phyloP scores from a whole-genome alignment of 1,140 invertebrate species.

The Stegodyphus dumicola region DNA sequence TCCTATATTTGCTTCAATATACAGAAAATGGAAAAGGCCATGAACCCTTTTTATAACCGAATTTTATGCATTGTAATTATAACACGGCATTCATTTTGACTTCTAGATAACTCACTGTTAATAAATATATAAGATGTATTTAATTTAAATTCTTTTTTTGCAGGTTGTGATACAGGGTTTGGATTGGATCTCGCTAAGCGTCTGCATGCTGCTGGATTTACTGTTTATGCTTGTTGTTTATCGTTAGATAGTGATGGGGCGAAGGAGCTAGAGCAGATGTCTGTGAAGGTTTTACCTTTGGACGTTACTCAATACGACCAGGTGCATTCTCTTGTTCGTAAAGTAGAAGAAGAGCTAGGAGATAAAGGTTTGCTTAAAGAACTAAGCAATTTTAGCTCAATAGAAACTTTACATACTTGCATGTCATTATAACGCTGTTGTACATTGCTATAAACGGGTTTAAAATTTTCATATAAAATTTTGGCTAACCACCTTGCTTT shows the following conservation, averaged over 20 bases:
- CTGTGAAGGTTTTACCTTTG: slow-evolving; percentile 71
- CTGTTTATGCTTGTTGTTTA: slow-evolving; percentile 77
- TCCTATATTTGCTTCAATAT: too few relatives aligned
- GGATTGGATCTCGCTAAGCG: slow-evolving; percentile 61
- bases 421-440: too few relatives aligned
- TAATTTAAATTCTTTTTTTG: neutral
- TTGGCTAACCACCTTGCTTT: too few relatives aligned
- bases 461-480: too few relatives aligned
- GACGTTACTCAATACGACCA: slow-evolving; percentile 77
- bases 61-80: too few relatives aligned
- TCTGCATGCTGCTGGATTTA: slow-evolving; percentile 68
- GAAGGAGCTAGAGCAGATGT: slow-evolving; percentile 63
- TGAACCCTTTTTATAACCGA: too few relatives aligned
- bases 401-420: too few relatives aligned
- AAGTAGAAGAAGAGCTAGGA: slow-evolving; percentile 49
- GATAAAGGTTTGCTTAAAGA: slow-evolving; percentile 57
- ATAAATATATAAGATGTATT: neutral
- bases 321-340: slow-evolving; percentile 67
- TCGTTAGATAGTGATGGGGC: slow-evolving; percentile 70
- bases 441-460: too few relatives aligned
- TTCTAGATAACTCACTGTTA: neutral
- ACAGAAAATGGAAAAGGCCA: too few relatives aligned
- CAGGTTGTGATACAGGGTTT: slow-evolving; percentile 64
- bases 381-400: too few relatives aligned
- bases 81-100: too few relatives aligned